phyloP scores from a whole-genome alignment of 2,888 invertebrate genomes.

The Apodemia zela region DNA sequence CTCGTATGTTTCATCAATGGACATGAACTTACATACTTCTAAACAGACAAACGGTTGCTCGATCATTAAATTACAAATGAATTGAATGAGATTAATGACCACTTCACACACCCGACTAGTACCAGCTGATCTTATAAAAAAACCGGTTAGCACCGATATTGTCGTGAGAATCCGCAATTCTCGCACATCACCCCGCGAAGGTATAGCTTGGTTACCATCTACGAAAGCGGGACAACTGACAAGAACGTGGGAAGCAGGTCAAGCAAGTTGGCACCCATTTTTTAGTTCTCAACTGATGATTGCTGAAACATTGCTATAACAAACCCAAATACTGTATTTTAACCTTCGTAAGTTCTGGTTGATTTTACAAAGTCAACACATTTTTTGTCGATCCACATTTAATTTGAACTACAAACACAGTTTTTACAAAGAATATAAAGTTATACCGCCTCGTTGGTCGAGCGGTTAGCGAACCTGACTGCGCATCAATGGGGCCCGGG shows the following conservation, averaged over 20 bases:
- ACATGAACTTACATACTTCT: too few species aligned
- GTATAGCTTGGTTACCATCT: slow-evolving; percentile 20
- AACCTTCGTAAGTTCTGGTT: background rate
- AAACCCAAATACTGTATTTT: background rate
- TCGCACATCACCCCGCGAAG: slow-evolving; percentile 25
- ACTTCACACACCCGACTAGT: too few species aligned
- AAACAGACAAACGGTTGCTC: too few species aligned
- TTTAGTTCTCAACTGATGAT: slow-evolving; percentile 23
- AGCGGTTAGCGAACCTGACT: too few species aligned
- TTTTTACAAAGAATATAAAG: too few species aligned
- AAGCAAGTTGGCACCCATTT: slow-evolving; percentile 34
- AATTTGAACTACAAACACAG: background rate
- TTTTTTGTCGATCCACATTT: background rate
- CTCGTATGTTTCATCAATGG: too few species aligned
- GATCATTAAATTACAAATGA: too few species aligned
- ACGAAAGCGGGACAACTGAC: slow-evolving; percentile 21
- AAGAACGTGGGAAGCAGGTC: slow-evolving; percentile 39
- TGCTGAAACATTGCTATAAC: background rate
- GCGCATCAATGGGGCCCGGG: too few species aligned
- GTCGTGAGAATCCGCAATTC: slow-evolving; percentile 22
- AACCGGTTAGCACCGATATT: slow-evolving; percentile 4
- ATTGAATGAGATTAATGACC: too few species aligned
- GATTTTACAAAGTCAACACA: background rate
- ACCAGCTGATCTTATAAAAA: slow-evolving; percentile 2
- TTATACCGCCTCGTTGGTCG: too few species aligned